Conservation (phyloP, 1,140 invertebrate species). For the Ips typographus region DNA sequence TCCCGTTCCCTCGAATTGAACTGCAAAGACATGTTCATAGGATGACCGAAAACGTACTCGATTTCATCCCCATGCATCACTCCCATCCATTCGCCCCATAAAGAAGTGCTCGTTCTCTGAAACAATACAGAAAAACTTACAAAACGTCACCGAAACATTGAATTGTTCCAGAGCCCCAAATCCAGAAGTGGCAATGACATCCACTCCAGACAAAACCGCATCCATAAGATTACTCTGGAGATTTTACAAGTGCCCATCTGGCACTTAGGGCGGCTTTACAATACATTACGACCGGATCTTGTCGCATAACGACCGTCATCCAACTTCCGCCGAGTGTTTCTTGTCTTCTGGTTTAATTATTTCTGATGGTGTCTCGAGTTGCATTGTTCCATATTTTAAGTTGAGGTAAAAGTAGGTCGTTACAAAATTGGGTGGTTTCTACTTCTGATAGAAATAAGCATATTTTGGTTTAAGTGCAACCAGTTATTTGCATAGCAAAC, state of each 20-base stretch:
- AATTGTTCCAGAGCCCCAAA: background rate
- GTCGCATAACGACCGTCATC: slow-evolving; percentile 23
- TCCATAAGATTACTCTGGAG: slow-evolving; percentile 17
- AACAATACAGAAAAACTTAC: slow-evolving; percentile 51
- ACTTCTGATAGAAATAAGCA: no score
- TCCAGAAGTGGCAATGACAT: background rate
- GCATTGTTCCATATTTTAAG: slow-evolving; percentile 22
- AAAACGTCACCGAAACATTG: background rate
- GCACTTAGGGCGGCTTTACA: slow-evolving; percentile 24
- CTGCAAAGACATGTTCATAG: slow-evolving; percentile 77
- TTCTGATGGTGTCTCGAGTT: slow-evolving; percentile 4
- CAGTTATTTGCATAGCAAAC: background rate
- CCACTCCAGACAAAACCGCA: slow-evolving; percentile 11
- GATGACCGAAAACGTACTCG: slow-evolving; percentile 93
- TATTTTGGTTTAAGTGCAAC: no score
- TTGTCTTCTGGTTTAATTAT: slow-evolving; percentile 24
- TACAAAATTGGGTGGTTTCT: background rate
- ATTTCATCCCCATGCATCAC: slow-evolving; percentile 97
- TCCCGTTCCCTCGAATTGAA: slow-evolving; percentile 82
- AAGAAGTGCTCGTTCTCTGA: slow-evolving; percentile 82
- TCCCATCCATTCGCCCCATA: slow-evolving; percentile 98
- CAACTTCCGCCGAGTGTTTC: slow-evolving; percentile 19
- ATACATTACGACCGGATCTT: slow-evolving; percentile 24
- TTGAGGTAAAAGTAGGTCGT: background rate
- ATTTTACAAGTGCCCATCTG: slow-evolving; percentile 27